Percentiles rank a stretch among this genome's conserved stretches.
These are phyloP conservation scores for Uropsilus gracilis DNA, from an alignment of 2,113 vertebrate species.

Conservation along the genomic window DNA sequence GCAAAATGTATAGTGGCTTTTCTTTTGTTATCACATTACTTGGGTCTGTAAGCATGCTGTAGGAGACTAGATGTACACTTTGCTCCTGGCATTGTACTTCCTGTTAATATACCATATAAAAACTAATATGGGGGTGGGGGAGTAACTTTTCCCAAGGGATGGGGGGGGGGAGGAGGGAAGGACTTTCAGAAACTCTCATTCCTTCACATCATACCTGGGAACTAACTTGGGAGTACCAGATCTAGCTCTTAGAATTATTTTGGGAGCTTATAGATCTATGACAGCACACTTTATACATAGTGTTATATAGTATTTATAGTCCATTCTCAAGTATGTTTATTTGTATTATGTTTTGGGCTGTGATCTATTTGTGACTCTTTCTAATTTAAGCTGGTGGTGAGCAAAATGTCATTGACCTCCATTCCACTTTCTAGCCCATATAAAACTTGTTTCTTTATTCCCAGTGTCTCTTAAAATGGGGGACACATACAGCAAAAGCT, in stretches of 20 bases:
- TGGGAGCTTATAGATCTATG: not conserved
- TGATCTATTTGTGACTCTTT: not conserved
- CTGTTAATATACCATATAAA: too few species aligned
- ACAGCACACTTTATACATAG: not conserved
- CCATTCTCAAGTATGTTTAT: not conserved
- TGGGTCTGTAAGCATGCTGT: too few species aligned
- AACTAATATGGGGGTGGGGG: too few species aligned
- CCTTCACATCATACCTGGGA: not conserved
- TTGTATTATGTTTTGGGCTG: not conserved
- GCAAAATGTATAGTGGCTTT: too few species aligned
- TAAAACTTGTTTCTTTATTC: slow-evolving; percentile 16
- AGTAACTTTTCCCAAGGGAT: too few species aligned
- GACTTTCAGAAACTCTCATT: not conserved
- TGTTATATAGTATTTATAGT: not conserved
- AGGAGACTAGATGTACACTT: too few species aligned
- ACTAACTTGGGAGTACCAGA: not conserved
- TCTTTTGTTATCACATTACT: too few species aligned
- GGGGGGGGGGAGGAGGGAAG: not conserved
- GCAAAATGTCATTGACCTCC: slow-evolving; percentile 8
- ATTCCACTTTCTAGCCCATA: not conserved
- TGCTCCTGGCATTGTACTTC: too few species aligned
- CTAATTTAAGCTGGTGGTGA: not conserved
- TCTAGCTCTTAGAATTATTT: not conserved
- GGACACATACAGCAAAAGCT: not conserved
- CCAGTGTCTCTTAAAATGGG: slow-evolving; percentile 16